These are phyloP conservation scores for Rhopilema esculentum DNA, from an alignment of 30 jellyfish, hydroid and myxozoan genomes.

Conservation along the genomic window DNA sequence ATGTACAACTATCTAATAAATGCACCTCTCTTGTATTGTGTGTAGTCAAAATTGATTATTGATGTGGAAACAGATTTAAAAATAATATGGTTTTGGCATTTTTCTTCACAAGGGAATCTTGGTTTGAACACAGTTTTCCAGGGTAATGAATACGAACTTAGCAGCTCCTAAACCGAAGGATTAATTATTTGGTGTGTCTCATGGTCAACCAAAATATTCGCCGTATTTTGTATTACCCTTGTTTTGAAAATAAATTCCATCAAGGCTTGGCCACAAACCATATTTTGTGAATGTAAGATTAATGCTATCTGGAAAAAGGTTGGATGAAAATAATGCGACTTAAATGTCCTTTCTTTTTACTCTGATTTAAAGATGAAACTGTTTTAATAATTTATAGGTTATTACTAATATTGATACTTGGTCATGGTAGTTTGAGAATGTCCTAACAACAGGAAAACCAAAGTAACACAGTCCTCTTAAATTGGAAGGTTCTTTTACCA, in stretches of 20 bases:
- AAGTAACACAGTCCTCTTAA: not conserved
- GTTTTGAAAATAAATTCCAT: not conserved
- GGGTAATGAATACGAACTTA: no score
- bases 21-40: no score
- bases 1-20: no score
- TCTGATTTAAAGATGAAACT: not conserved
- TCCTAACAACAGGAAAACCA: not conserved
- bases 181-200: not conserved
- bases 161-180: no score
- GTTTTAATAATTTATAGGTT: not conserved
- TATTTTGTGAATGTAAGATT: not conserved
- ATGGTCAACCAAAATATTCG: not conserved
- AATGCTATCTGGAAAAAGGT: not conserved
- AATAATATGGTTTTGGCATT: no score
- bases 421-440: not conserved
- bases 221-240: not conserved
- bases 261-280: not conserved
- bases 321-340: not conserved
- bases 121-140: no score
- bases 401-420: not conserved
- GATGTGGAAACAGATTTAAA: no score
- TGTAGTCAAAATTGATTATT: no score
- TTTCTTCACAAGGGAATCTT: no score
- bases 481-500: not conserved
- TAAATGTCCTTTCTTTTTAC: not conserved